phyloP scores from a whole-genome alignment of 2,888 invertebrate genomes.

The Sarcophaga carnaria region DNA sequence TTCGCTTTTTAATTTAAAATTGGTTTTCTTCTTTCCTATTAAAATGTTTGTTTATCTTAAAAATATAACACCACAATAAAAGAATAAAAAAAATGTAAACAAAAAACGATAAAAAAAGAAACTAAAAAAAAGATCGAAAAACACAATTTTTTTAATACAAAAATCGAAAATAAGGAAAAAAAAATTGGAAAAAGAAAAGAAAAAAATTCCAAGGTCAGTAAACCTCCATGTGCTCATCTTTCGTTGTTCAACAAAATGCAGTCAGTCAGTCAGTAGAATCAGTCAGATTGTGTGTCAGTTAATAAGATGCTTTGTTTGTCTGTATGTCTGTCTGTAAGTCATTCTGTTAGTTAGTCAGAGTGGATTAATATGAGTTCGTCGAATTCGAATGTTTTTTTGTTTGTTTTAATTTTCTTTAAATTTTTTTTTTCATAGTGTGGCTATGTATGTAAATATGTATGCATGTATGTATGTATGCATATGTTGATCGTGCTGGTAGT shows the following conservation, averaged over 20 bases:
- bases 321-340: background rate
- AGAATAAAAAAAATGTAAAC: slow-evolving; percentile 48
- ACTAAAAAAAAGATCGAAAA: slow-evolving; percentile 37
- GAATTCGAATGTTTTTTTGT: background rate
- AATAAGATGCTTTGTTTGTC: too few relatives aligned
- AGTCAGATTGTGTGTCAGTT: background rate
- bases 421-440: background rate
- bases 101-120: slow-evolving; percentile 27
- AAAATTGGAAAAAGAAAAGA: background rate
- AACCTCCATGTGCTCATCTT: slow-evolving; percentile 59
- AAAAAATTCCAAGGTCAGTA: slow-evolving; percentile 66
- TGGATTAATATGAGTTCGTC: slow-evolving; percentile 26
- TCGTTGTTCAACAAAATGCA: slow-evolving; percentile 40
- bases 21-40: slow-evolving; percentile 22
- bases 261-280: slow-evolving; percentile 9
- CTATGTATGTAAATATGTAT: too few relatives aligned
- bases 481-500: slow-evolving; percentile 9
- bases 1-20: slow-evolving; percentile 9
- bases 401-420: slow-evolving; percentile 12
- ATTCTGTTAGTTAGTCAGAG: slow-evolving; percentile 39
- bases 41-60: slow-evolving; percentile 64
- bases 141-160: slow-evolving; percentile 21
- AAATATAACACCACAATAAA: slow-evolving; percentile 51
- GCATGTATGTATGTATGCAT: background rate
- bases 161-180: slow-evolving; percentile 29